Evolutionary conservation across 2,797 vertebrate genomes (phyloP), one percentile per base, ranked within the genome.

Genomic region (Gastrophryne carolinensis): DNA sequence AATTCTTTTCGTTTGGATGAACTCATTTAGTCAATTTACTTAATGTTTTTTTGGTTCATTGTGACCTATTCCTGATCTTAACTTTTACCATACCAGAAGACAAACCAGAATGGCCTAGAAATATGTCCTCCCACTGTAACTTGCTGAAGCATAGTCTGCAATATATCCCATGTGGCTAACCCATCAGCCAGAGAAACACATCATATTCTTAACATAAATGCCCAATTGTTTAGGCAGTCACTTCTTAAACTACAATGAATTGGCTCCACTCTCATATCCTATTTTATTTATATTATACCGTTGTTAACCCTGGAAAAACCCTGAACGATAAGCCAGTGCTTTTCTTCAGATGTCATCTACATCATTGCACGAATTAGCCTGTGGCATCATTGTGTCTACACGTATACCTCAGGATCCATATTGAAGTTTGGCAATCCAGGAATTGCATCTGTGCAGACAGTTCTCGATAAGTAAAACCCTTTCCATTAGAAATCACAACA

Each of bases 121-220:
- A 2, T 54, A 17, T 19, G 15, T 41, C 17, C 53, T 62, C 24
- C n/a, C 27, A 5, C 30, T 17, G 17, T 21, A 61, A 35, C 68
- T 50, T 26, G 26, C 30, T 75, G 56, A 44, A 62, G 32, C 19
- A 60, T 39, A 30, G 35, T 50, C 24, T 75, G 63, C 12, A 68
- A 7, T 47, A 17, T 21, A 34, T 10, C 37, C 21, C 37, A 19
- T 30, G 34, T 23, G 12, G 57, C 7, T 34, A 44, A 17, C n/a
- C 21, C 10, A 2, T 47, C 2, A 21, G 17, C 9, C 12, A 54
- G 6, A 6, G 12, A 23, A 65, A 27, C 8, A 32, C n/a, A 52
- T 35, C 19, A 19, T 35, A 30, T 41, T 61, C 21, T 35, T 47
- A 61, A 35, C 52, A 32, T 52, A 52, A 62, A 27, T 60, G 26